phyloP scores from a whole-genome alignment of 2,888 invertebrate species.

The Drosophila robusta region DNA sequence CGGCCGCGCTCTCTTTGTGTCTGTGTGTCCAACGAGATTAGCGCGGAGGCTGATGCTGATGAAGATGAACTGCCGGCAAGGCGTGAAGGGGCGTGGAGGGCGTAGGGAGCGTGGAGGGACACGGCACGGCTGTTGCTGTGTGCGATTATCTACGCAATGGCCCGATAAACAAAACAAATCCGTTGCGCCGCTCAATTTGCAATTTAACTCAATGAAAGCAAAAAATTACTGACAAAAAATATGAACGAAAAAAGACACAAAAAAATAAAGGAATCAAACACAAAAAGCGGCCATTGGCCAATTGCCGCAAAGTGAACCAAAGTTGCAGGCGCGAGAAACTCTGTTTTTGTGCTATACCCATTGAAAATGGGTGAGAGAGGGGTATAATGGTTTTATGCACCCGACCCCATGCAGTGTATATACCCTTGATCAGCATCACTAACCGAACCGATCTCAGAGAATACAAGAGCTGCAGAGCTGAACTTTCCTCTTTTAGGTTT shows the following conservation, averaged over 20 bases:
- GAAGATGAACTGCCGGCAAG: slow-evolving; percentile 43
- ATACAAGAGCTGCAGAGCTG: too few species aligned
- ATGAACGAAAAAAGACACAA: too few species aligned
- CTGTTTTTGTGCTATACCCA: neutral
- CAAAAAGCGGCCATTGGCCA: slow-evolving; percentile 9
- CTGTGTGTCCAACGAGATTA: slow-evolving; percentile 43
- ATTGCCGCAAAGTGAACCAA: slow-evolving; percentile 1
- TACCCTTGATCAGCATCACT: too few species aligned
- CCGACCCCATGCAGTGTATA: too few species aligned
- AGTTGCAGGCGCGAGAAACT: neutral
- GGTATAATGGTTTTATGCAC: too few species aligned
- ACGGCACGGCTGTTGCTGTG: slow-evolving; percentile 10
- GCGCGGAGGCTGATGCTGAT: slow-evolving; percentile 28
- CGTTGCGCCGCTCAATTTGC: slow-evolving; percentile 66
- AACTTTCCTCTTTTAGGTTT: too few species aligned
- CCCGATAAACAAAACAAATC: slow-evolving; percentile 45
- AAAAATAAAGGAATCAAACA: neutral
- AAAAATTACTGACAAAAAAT: slow-evolving; percentile 27
- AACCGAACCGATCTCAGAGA: too few species aligned
- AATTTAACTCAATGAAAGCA: slow-evolving; percentile 78
- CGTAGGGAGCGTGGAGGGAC: neutral
- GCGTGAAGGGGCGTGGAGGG: too few species aligned
- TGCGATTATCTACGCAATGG: slow-evolving; percentile 12
- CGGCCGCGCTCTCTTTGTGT: neutral
- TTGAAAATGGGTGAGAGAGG: too few species aligned